A percentile compares a stretch with the other conserved stretches of the same genome.
Evolutionary conservation across 2,888 invertebrate genomes (phyloP).

Genomic region (Diarsia brunnea): DNA sequence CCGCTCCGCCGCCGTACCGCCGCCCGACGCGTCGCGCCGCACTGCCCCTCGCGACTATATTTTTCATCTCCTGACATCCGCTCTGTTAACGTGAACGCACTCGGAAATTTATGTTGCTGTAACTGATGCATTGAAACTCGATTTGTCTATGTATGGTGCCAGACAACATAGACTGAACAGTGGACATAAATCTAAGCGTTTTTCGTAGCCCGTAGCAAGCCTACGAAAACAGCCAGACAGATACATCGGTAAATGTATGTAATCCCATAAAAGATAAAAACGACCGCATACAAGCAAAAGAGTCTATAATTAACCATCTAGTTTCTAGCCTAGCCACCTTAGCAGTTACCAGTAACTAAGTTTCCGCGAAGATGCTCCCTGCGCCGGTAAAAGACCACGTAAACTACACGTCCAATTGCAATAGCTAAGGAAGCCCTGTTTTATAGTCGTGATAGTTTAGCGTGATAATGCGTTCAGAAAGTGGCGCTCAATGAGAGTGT

Average conservation of each 20-base stretch:
- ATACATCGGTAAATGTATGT: constrained; percentile 6
- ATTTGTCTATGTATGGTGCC: constrained; percentile 40
- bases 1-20: constrained; percentile 41
- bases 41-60: constrained; percentile 72
- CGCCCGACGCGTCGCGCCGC: constrained; percentile 11
- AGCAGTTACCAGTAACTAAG: constrained; percentile 66
- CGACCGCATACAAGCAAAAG: not conserved
- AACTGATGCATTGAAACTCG: constrained; percentile 65
- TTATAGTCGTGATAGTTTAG: constrained; percentile 78
- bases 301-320: constrained; percentile 6
- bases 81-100: constrained; percentile 75
- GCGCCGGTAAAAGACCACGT: constrained; percentile 63
- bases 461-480: constrained; percentile 79
- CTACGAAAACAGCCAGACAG: constrained; percentile 9
- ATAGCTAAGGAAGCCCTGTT: constrained; percentile 73
- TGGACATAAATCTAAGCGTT: constrained; percentile 28
- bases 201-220: constrained; percentile 21
- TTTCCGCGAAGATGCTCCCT: constrained; percentile 59
- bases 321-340: constrained; percentile 59
- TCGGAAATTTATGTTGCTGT: constrained; percentile 75
- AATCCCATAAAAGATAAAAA: not conserved
- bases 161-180: constrained; percentile 32
- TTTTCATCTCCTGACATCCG: constrained; percentile 82
- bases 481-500: constrained; percentile 79
- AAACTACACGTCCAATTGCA: constrained; percentile 74